Evolutionary conservation across 2,888 invertebrate genomes (phyloP).

Genomic region (Lumbricus terrestris): DNA sequence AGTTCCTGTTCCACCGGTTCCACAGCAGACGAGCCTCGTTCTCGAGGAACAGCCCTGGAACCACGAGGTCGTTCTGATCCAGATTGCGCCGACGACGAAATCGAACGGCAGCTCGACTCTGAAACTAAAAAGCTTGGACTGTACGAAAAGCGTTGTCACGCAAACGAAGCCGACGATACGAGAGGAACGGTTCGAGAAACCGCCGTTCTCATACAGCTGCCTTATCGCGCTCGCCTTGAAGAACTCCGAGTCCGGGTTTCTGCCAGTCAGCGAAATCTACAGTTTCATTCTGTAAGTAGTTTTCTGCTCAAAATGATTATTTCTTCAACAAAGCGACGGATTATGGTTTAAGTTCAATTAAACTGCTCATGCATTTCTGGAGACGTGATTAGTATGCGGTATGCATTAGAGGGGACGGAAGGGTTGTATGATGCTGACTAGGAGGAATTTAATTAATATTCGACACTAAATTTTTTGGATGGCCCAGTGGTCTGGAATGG

Average conservation of each 20-base stretch:
- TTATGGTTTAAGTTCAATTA: neutral
- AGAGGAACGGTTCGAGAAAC: slow-evolving; percentile 66
- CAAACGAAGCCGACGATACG: slow-evolving; percentile 11
- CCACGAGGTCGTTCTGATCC: slow-evolving; percentile 21
- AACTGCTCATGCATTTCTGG: neutral
- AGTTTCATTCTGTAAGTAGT: slow-evolving; percentile 90
- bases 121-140: neutral
- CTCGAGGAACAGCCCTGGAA: neutral
- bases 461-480: too few species aligned
- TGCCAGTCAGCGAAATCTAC: slow-evolving; percentile 97
- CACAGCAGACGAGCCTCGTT: neutral
- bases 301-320: neutral
- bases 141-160: neutral
- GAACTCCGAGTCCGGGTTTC: slow-evolving; percentile 87
- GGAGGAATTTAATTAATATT: neutral
- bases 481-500: too few species aligned
- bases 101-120: slow-evolving; percentile 15
- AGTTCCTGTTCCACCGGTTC: neutral
- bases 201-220: slow-evolving; percentile 95
- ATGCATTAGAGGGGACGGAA: neutral
- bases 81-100: slow-evolving; percentile 37
- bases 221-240: slow-evolving; percentile 96
- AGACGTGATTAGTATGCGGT: neutral
- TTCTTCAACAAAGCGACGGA: too few species aligned
- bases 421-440: neutral